Conservation (phyloP, 2,113 vertebrate species). For the Hucho hucho region DNA sequence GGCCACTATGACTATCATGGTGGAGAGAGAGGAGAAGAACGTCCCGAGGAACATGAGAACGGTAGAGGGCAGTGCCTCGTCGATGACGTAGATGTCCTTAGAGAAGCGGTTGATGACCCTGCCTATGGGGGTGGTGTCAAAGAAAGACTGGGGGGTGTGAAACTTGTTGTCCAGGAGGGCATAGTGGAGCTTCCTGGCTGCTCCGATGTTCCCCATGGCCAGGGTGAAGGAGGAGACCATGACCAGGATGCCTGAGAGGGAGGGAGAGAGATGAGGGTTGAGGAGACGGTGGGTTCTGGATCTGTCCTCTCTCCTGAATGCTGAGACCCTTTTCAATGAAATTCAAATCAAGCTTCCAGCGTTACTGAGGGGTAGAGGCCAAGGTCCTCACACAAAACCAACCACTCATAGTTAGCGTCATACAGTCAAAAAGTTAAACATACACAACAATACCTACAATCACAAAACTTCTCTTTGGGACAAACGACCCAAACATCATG, state of each 20-base stretch:
- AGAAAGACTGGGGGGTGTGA: slow-evolving; percentile 90
- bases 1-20: slow-evolving; percentile 82
- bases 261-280: neutral
- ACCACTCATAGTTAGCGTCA: neutral
- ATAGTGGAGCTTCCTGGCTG: slow-evolving; percentile 80
- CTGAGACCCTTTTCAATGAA: neutral
- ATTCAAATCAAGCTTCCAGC: neutral
- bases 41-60: slow-evolving; percentile 87
- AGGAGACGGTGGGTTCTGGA: neutral
- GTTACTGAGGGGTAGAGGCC: neutral
- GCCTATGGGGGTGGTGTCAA: slow-evolving; percentile 91
- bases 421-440: neutral
- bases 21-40: slow-evolving; percentile 82
- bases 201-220: slow-evolving; percentile 82
- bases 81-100: slow-evolving; percentile 91
- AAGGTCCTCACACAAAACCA: neutral
- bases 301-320: slow-evolving; percentile 22
- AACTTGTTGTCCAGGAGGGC: slow-evolving; percentile 88
- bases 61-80: slow-evolving; percentile 83
- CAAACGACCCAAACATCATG: neutral
- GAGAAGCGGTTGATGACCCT: slow-evolving; percentile 96
- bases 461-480: neutral
- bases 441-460: neutral
- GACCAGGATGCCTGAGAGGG: slow-evolving; percentile 81
- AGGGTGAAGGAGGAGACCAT: slow-evolving; percentile 84